phyloP scores from a whole-genome alignment of 2,888 invertebrate species.

The Mimachlamys varia region DNA sequence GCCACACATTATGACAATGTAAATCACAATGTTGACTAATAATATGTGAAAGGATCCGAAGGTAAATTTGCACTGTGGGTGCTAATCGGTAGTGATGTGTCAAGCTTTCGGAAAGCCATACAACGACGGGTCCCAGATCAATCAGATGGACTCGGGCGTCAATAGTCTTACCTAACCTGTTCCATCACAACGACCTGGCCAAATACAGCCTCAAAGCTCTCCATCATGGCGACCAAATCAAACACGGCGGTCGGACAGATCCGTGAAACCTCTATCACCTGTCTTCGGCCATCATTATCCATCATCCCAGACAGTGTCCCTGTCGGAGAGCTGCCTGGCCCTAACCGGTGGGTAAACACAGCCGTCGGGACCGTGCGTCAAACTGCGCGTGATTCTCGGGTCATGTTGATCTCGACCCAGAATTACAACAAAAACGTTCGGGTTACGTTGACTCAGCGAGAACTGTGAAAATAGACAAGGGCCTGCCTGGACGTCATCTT shows the following conservation, averaged over 20 bases:
- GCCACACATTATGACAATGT: conserved; percentile 31
- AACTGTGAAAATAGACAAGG: background rate
- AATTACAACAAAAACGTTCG: background rate
- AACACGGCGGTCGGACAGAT: background rate
- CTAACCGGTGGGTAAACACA: background rate
- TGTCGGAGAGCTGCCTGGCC: background rate
- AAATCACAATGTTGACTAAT: conserved; percentile 29
- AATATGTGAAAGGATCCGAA: conserved; percentile 32
- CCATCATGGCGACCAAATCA: background rate
- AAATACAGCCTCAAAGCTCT: background rate
- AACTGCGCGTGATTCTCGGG: background rate
- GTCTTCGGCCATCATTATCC: background rate
- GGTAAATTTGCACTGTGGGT: background rate
- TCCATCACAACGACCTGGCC: background rate
- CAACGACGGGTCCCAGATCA: background rate
- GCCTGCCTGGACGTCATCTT: background rate
- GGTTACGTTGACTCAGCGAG: background rate
- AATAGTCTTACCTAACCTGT: conserved; percentile 20
- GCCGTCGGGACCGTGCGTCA: background rate
- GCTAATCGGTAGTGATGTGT: conserved; percentile 29
- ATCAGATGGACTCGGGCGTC: conserved; percentile 15
- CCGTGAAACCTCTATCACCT: background rate
- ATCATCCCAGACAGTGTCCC: background rate
- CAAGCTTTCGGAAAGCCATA: conserved; percentile 25
- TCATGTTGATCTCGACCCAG: background rate